Conservation (phyloP, 2,113 vertebrate genomes). For the Stigmatopora nigra region DNA sequence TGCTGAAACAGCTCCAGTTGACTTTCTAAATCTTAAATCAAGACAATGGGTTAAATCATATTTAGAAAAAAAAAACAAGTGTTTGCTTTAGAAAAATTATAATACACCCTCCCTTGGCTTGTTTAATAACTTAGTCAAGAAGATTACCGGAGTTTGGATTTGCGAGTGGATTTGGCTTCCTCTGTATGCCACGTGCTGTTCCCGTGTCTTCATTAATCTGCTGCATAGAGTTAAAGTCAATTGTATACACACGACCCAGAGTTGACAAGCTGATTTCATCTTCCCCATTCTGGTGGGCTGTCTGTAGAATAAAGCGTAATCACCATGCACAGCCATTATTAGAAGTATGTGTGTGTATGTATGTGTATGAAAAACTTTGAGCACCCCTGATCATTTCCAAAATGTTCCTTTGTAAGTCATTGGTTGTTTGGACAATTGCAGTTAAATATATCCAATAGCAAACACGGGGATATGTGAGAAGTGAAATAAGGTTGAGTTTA, state of each 20-base stretch:
- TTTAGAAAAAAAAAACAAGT: not conserved
- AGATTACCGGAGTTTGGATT: slow-evolving; percentile 88
- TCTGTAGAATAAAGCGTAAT: slow-evolving; percentile 75
- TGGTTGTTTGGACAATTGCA: too few species aligned
- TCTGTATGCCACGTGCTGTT: slow-evolving; percentile 98
- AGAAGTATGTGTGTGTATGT: slow-evolving; percentile 3
- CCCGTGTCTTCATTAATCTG: slow-evolving; percentile 99
- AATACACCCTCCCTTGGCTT: not conserved
- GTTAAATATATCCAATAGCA: too few species aligned
- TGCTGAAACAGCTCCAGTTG: not conserved
- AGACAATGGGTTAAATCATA: not conserved
- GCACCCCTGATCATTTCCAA: too few species aligned
- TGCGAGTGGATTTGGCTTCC: slow-evolving; percentile 97
- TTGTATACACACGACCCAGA: slow-evolving; percentile 97
- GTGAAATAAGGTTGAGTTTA: too few species aligned
- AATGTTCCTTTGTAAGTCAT: too few species aligned
- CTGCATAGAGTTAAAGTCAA: slow-evolving; percentile 99
- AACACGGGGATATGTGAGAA: too few species aligned
- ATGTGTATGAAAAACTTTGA: too few species aligned
- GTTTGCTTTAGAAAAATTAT: not conserved
- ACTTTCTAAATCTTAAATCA: too few species aligned
- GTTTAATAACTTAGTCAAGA: not conserved
- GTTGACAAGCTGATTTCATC: slow-evolving; percentile 99
- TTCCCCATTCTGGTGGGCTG: slow-evolving; percentile 98
- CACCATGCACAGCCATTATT: slow-evolving; percentile 22